Evolutionary conservation across 2,113 vertebrate genomes (phyloP).

Genomic region (Prolemur simus): DNA sequence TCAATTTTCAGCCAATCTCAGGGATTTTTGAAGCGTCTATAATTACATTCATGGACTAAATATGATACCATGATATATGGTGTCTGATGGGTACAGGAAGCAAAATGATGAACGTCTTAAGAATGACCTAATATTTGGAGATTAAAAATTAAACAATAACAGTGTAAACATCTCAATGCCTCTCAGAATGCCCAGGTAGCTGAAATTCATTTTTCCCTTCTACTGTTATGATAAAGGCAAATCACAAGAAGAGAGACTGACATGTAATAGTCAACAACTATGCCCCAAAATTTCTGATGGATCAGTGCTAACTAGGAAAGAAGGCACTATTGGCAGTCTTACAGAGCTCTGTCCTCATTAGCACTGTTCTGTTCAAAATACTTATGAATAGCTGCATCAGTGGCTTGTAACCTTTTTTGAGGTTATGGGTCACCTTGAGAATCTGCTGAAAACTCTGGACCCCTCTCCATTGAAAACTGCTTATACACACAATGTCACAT

Average conservation of each 20-base stretch:
- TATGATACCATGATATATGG: not conserved
- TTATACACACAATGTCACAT: not conserved
- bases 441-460: not conserved
- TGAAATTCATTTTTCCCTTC: conserved; percentile 22
- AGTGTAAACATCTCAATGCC: conserved; percentile 26
- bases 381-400: not conserved
- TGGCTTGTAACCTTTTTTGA: conserved; percentile 20
- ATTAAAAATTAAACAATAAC: conserved; percentile 34
- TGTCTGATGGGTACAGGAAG: not conserved
- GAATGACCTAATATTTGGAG: conserved; percentile 34
- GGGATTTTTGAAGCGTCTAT: not conserved
- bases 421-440: conserved; percentile 15
- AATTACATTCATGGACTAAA: conserved; percentile 26
- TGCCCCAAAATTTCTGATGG: not conserved
- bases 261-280: not conserved
- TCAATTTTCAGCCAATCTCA: not conserved
- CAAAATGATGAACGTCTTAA: conserved; percentile 37
- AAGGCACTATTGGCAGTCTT: not conserved
- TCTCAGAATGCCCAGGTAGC: not conserved
- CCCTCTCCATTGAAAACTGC: not conserved
- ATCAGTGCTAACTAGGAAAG: not conserved
- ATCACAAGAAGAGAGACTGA: not conserved
- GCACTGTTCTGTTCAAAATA: conserved; percentile 21
- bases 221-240: not conserved
- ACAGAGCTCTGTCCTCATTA: not conserved